phyloP scores from a whole-genome alignment of 2,797 vertebrate genomes.

The Paedocypris micromegethes region DNA sequence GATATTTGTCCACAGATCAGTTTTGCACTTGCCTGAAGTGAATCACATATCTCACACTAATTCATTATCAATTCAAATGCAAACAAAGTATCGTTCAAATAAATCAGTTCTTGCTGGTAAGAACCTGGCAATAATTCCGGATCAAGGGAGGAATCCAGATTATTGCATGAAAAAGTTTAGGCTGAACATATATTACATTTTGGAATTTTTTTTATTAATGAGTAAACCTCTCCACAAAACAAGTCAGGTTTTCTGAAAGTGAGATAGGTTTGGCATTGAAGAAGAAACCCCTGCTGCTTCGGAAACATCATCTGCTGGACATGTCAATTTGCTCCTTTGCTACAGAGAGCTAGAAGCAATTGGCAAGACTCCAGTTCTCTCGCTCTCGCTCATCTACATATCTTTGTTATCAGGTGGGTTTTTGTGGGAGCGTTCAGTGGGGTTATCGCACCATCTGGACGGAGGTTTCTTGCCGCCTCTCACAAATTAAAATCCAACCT shows the following conservation, averaged over 20 bases:
- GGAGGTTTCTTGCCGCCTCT: conserved; percentile 85
- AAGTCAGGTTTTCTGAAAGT: conserved; percentile 26
- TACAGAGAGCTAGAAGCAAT: conserved; percentile 42
- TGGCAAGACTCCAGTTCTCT: conserved; percentile 38
- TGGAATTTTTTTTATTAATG: no score
- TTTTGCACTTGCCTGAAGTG: conserved; percentile 84
- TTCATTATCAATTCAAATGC: conserved; percentile 98
- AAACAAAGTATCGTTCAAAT: conserved; percentile 91
- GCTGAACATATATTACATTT: no score
- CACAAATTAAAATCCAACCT: conserved; percentile 99
- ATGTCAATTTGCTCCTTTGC: conserved; percentile 46
- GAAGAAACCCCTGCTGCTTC: conserved; percentile 37
- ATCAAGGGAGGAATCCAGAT: no score
- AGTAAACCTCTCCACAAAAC: no score
- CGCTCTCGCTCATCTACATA: conserved; percentile 84
- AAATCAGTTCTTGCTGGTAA: conserved; percentile 55
- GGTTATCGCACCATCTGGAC: conserved; percentile 95
- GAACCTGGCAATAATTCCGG: no score
- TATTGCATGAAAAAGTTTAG: no score
- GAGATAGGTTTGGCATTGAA: conserved; percentile 42
- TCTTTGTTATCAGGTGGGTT: conserved; percentile 92
- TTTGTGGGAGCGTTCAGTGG: conserved; percentile 80
- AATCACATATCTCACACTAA: conserved; percentile 98
- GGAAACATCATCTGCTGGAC: conserved; percentile 44
- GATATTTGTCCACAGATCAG: conserved; percentile 80